A percentile compares a stretch with the other conserved stretches of the same genome.
Conservation (phyloP, 2,888 invertebrate genomes). For the Coremacera marginata region DNA sequence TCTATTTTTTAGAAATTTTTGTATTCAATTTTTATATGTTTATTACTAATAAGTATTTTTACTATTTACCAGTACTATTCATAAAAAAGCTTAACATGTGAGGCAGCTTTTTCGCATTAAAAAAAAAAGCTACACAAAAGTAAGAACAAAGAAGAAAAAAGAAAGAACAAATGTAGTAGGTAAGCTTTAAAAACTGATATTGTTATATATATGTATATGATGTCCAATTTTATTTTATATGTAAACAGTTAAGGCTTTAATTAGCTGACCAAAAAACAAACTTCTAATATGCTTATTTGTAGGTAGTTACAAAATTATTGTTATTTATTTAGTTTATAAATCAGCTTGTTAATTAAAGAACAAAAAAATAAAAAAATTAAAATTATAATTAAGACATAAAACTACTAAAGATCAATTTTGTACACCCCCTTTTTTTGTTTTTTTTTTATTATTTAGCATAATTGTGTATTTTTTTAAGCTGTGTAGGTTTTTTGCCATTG, state of each 20-base stretch:
- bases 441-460: conserved; percentile 6
- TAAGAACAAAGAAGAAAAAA: no score
- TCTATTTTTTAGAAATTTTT: no score
- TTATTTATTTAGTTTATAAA: conserved; percentile 23
- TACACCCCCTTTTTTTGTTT: background rate
- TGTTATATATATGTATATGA: background rate
- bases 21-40: no score
- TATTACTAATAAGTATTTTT: no score
- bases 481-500: conserved; percentile 26
- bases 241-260: background rate
- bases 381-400: background rate
- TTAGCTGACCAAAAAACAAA: background rate
- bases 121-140: no score
- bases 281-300: background rate
- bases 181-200: background rate
- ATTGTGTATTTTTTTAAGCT: background rate
- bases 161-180: no score
- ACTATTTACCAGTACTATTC: no score
- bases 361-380: background rate
- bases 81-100: no score
- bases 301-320: conserved; percentile 14
- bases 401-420: background rate
- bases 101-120: no score
- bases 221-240: background rate
- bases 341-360: conserved; percentile 3